Evolutionary conservation across 2,113 vertebrate genomes (phyloP).

Genomic region (Sinocyclocheilus maitianheensis): DNA sequence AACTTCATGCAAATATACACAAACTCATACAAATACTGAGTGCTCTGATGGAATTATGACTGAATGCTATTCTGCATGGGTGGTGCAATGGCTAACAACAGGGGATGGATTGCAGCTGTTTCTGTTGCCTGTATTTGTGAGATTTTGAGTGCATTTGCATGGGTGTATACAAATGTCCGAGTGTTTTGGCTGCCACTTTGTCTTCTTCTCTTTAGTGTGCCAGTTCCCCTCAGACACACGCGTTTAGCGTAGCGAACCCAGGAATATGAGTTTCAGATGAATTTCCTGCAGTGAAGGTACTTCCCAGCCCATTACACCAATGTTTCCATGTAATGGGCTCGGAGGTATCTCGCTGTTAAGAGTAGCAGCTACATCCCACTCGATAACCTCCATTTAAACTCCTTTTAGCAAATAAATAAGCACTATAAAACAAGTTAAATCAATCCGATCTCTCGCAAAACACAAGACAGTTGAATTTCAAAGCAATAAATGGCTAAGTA

Average conservation of each 20-base stretch:
- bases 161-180: slow-evolving; percentile 15
- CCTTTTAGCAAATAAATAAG: slow-evolving; percentile 26
- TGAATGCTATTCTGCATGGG: neutral
- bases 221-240: neutral
- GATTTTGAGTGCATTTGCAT: slow-evolving; percentile 10
- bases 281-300: slow-evolving; percentile 4
- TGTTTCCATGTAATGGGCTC: slow-evolving; percentile 15
- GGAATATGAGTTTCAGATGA: neutral
- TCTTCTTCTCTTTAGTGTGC: slow-evolving; percentile 5
- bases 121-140: neutral
- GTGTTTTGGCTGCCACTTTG: neutral
- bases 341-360: neutral
- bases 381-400: slow-evolving; percentile 12
- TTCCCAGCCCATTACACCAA: slow-evolving; percentile 7
- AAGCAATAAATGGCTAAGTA: neutral
- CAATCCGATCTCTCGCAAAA: neutral
- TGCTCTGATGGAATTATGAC: slow-evolving; percentile 13
- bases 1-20: slow-evolving; percentile 10
- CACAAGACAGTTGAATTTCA: slow-evolving; percentile 6
- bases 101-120: slow-evolving; percentile 12
- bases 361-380: neutral
- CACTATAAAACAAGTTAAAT: slow-evolving; percentile 19
- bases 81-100: slow-evolving; percentile 14
- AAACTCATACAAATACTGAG: neutral
- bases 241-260: neutral